Conservation (phyloP, 2,113 vertebrate species). For the Anhinga rufa region DNA sequence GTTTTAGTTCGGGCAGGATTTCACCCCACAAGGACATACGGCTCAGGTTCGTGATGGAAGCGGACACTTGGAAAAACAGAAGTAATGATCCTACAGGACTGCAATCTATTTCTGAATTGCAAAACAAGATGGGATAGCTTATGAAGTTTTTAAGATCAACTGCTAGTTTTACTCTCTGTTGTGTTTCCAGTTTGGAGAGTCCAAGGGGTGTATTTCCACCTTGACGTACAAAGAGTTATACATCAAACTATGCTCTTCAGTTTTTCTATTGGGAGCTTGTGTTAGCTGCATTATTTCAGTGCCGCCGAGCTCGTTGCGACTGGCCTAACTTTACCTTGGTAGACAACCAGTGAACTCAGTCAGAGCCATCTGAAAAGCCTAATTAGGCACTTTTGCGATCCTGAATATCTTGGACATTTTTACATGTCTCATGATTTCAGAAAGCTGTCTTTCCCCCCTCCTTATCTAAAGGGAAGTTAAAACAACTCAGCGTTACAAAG, state of each 20-base stretch:
- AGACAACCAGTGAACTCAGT: neutral
- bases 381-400: neutral
- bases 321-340: neutral
- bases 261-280: neutral
- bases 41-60: neutral
- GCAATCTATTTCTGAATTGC: neutral
- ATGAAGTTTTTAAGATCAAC: neutral
- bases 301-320: neutral
- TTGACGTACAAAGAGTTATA: neutral
- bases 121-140: neutral
- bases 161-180: neutral
- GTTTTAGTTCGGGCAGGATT: neutral
- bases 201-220: neutral
- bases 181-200: neutral
- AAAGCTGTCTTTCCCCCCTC: neutral
- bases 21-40: neutral
- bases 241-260: neutral
- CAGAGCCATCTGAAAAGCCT: neutral
- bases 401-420: neutral
- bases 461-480: neutral
- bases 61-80: neutral
- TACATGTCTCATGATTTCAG: fast-evolving
- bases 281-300: neutral
- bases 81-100: neutral
- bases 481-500: neutral